phyloP scores from a whole-genome alignment of 37 sponge, comb jelly and placozoan species.

The Oscarella lobularis region DNA sequence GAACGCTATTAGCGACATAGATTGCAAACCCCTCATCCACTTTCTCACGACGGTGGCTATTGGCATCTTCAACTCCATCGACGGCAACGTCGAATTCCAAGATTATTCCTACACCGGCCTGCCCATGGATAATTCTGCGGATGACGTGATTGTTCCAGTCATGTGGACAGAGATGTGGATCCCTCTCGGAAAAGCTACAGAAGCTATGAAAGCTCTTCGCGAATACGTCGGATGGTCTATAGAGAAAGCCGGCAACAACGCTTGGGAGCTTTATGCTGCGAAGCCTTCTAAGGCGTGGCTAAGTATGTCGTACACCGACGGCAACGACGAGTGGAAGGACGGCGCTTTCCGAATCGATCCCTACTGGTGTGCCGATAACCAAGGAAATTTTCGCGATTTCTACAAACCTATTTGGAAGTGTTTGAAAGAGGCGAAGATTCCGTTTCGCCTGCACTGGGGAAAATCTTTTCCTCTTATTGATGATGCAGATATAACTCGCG shows the following conservation, averaged over 20 bases:
- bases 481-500: background rate
- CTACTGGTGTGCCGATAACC: slow-evolving; percentile 9
- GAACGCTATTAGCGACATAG: no score
- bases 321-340: slow-evolving; percentile 10
- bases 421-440: background rate
- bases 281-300: slow-evolving; percentile 19
- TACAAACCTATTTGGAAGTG: slow-evolving; percentile 10
- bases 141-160: slow-evolving; percentile 7
- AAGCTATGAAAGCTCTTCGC: background rate
- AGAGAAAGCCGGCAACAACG: slow-evolving; percentile 8
- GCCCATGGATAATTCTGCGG: slow-evolving; percentile 17
- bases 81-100: background rate
- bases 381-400: slow-evolving; percentile 7
- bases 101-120: slow-evolving; percentile 9
- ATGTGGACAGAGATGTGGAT: slow-evolving; percentile 16
- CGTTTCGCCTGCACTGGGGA: slow-evolving; percentile 23
- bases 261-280: slow-evolving; percentile 24
- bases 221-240: background rate
- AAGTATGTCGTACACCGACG: slow-evolving; percentile 25
- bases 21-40: background rate
- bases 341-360: slow-evolving; percentile 22
- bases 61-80: background rate
- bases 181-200: slow-evolving; percentile 13
- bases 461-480: slow-evolving; percentile 17
- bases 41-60: background rate